Conservation (phyloP, 1,140 invertebrate species). For the Agrilus planipennis region DNA sequence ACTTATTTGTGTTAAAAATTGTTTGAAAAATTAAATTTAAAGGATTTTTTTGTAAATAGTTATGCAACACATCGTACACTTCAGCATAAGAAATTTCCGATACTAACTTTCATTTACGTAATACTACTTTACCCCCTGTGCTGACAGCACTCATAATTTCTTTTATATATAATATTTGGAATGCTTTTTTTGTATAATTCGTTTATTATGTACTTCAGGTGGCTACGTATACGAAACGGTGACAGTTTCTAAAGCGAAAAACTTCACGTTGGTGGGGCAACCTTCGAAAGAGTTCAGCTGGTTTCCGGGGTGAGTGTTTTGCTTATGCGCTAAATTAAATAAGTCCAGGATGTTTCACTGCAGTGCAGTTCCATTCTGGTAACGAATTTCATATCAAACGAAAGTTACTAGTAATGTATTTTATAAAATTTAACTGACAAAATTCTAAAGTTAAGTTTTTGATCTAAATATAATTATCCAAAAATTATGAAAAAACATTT, state of each 20-base stretch:
- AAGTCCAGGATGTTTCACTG: slow-evolving; percentile 3
- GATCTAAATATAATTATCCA: not conserved
- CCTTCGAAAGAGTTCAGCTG: slow-evolving; percentile 63
- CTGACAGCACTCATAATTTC: too few species aligned
- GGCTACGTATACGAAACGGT: slow-evolving; percentile 74
- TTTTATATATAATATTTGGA: not conserved
- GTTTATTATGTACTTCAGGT: too few species aligned
- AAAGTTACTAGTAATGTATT: not conserved
- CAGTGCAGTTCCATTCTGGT: not conserved
- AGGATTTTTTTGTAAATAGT: too few species aligned
- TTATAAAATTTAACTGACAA: too few species aligned
- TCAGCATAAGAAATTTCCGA: too few species aligned
- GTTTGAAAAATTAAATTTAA: too few species aligned
- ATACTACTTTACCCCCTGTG: too few species aligned
- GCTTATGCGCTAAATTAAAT: slow-evolving; percentile 2
- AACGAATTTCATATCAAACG: slow-evolving; percentile 1
- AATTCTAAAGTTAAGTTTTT: slow-evolving; percentile 1
- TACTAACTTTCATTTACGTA: too few species aligned
- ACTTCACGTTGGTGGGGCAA: slow-evolving; percentile 41
- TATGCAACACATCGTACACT: too few species aligned
- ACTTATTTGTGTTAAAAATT: too few species aligned
- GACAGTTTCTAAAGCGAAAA: slow-evolving; percentile 53
- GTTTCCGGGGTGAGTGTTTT: slow-evolving; percentile 64
- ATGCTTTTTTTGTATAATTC: slow-evolving; percentile 16
- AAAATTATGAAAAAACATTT: not conserved